phyloP scores from a whole-genome alignment of 2,888 invertebrate species.

The Zhuqinia jingwanae region DNA sequence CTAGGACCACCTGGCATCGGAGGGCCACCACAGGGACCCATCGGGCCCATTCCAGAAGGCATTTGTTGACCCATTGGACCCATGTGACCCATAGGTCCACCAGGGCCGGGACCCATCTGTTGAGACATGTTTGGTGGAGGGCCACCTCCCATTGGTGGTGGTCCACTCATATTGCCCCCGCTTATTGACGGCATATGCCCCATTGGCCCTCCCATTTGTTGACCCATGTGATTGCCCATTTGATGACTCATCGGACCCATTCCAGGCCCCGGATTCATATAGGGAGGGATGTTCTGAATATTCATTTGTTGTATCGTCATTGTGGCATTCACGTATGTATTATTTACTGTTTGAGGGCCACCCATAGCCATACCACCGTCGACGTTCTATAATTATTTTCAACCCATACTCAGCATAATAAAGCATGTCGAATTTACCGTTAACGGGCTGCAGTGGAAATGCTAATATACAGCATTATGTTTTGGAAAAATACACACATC shows the following conservation, averaged over 20 bases:
- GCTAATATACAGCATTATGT: not conserved
- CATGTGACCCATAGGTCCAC: conserved; percentile 79
- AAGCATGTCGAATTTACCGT: no score
- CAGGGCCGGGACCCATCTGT: conserved; percentile 70
- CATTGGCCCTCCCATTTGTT: conserved; percentile 77
- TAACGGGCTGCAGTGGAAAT: not conserved
- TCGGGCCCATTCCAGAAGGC: conserved; percentile 77
- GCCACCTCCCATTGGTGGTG: conserved; percentile 75
- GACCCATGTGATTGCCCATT: conserved; percentile 77
- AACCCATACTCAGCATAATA: no score
- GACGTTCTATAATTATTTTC: conserved; percentile 74
- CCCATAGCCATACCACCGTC: conserved; percentile 79
- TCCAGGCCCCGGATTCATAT: conserved; percentile 77
- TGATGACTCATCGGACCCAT: conserved; percentile 79
- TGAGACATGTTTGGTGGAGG: conserved; percentile 72
- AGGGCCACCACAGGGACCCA: conserved; percentile 66
- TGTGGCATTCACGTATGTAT: conserved; percentile 82
- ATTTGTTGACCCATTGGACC: conserved; percentile 78
- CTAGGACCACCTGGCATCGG: conserved; percentile 70
- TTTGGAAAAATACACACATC: not conserved
- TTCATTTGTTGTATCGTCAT: conserved; percentile 83
- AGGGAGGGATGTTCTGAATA: conserved; percentile 81
- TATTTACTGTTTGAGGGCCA: conserved; percentile 81
- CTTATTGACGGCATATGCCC: conserved; percentile 77
- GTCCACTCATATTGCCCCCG: conserved; percentile 77